Base-by-base conservation (phyloP, 2,113 vertebrate genomes). In the Platichthys flesus region DNA sequence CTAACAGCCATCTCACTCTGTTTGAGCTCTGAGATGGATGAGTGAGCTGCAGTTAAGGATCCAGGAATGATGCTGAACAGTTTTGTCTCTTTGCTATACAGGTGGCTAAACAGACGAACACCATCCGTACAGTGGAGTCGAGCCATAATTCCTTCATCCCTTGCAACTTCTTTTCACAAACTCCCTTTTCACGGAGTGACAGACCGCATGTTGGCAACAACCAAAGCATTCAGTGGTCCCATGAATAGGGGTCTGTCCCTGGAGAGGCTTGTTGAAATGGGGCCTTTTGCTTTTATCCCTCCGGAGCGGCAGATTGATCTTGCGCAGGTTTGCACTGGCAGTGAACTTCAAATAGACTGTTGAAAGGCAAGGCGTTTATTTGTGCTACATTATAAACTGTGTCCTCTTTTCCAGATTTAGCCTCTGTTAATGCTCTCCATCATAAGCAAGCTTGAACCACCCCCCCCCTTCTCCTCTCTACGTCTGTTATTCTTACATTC, bases 171-270 rank as follows among this genome's bases (percentile, higher is more conserved):
- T 66, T 85, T 76, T 74, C 23, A 85, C 83, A 76, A 87, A 81
- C 40, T 59, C 18, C 47, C 72, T 71, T 84, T 88, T 86, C 2
- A 78, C 81, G 71, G 77, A 90, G 88, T 89, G 87, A 90, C 85
- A 84, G 83, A 90, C 88, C 63, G 72, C 83, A 60, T 87, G 85
- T 90, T 91, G 86, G 87, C 85, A 91, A 85, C 84, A 85, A 83
- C 71, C 66, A 82, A 89, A 85, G 88, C 87, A 86, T 90, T 90
- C 77, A 89, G 72, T 66, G 71, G 54, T 23, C 3, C 83, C 74
- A 90, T 92, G 91, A 92, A 93, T 89, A 75, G 79, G 69, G 83
- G 74, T 75, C 89, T 89, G 86, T 90, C 89, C 89, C 88, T 79
- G 47, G 88, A 92, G 90, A 85, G 86, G 71, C 74, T 78, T 72